Evolutionary conservation across 1,140 invertebrate species (phyloP).

Genomic region (Sycophila sp.): DNA sequence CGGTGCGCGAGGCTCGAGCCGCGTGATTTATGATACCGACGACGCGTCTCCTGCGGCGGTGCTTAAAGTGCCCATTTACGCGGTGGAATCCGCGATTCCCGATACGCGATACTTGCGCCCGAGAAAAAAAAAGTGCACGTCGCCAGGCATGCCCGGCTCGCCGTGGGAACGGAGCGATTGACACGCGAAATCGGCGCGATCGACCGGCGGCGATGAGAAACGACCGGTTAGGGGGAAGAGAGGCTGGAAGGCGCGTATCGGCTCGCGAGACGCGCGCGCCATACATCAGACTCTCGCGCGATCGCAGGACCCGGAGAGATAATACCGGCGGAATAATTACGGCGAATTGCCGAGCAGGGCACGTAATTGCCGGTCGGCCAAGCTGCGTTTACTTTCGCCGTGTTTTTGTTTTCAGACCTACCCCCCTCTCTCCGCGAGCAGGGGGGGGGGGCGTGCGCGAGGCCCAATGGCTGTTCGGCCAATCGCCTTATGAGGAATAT

Average conservation of each 20-base stretch:
- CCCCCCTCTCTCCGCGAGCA: background rate
- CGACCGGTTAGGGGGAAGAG: too few relatives aligned
- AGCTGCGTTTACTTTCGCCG: slow-evolving; percentile 11
- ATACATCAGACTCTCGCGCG: slow-evolving; percentile 24
- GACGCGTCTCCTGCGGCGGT: background rate
- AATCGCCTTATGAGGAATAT: slow-evolving; percentile 31
- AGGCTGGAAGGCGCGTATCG: background rate
- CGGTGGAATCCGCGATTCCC: slow-evolving; percentile 9
- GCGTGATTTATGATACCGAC: background rate
- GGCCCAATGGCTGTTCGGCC: slow-evolving; percentile 16
- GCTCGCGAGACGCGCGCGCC: background rate
- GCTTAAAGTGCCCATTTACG: slow-evolving; percentile 22
- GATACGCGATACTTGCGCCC: background rate
- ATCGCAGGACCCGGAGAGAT: slow-evolving; percentile 44
- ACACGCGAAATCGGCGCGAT: slow-evolving; percentile 1
- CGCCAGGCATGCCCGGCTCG: too few relatives aligned
- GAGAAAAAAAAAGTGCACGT: background rate
- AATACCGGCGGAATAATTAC: slow-evolving; percentile 55
- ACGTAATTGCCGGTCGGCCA: slow-evolving; percentile 10
- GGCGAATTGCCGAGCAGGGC: slow-evolving; percentile 32
- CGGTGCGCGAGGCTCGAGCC: too few relatives aligned
- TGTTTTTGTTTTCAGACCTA: slow-evolving; percentile 31
- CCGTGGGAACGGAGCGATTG: slow-evolving; percentile 25
- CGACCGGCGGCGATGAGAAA: background rate
- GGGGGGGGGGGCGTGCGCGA: background rate